These are phyloP conservation scores for Eclectus roratus DNA, from an alignment of 2,113 vertebrate species.

Conservation along the genomic window DNA sequence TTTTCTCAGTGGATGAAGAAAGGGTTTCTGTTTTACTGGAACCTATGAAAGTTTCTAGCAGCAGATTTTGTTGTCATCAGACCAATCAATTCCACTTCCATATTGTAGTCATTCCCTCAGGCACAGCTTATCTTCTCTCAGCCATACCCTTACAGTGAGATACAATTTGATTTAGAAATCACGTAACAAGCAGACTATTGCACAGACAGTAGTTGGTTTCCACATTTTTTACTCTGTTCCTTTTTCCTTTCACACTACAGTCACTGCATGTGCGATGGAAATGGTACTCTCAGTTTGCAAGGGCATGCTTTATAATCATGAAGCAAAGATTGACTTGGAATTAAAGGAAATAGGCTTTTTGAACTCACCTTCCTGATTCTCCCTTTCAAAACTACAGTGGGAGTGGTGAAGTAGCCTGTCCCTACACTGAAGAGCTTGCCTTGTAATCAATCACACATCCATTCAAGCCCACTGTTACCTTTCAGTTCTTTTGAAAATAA, in stretches of 20 bases:
- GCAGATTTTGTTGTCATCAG: neutral
- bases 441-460: neutral
- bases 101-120: neutral
- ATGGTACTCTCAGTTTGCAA: neutral
- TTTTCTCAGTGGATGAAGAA: constrained; percentile 15
- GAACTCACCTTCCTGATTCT: neutral
- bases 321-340: neutral
- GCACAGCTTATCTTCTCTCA: neutral
- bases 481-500: neutral
- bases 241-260: neutral
- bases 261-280: neutral
- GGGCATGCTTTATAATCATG: neutral
- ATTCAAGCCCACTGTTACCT: neutral
- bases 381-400: neutral
- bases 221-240: neutral
- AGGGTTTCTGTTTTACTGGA: neutral
- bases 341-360: neutral
- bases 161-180: constrained; percentile 15
- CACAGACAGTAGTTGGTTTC: neutral
- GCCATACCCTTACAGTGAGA: neutral
- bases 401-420: neutral
- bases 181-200: neutral
- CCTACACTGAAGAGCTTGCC: neutral
- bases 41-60: neutral
- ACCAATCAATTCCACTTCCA: constrained; percentile 39